Conservation (phyloP, 2,113 vertebrate species). For the Chlamydotis undulata region DNA sequence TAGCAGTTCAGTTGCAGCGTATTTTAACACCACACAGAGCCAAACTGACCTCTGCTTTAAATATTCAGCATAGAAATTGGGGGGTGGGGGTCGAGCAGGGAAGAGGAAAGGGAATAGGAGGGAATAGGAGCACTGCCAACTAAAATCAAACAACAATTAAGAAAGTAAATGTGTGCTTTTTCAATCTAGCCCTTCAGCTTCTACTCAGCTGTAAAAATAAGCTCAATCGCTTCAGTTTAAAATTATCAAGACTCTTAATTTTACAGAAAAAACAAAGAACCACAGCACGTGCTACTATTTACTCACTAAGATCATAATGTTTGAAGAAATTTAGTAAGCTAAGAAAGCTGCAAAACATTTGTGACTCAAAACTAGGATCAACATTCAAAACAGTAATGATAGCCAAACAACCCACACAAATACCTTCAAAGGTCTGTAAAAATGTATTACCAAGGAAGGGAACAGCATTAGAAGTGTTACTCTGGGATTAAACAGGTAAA, state of each 20-base stretch:
- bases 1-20: neutral
- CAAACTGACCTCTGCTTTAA: constrained; percentile 28
- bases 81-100: neutral
- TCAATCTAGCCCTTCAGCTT: neutral
- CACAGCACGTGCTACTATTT: neutral
- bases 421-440: neutral
- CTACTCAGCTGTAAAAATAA: neutral
- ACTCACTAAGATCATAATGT: neutral
- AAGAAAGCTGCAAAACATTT: neutral
- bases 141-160: neutral
- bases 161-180: neutral
- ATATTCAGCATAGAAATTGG: neutral
- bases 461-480: neutral
- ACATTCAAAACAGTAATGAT: neutral
- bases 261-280: neutral
- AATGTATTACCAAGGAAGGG: neutral
- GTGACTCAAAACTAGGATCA: neutral
- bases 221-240: neutral
- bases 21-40: neutral
- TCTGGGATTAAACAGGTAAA: neutral
- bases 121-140: neutral
- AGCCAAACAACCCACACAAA: neutral
- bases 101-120: neutral
- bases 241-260: neutral
- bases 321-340: neutral